Percentiles rank a stretch among this genome's conserved stretches.
Conservation (phyloP, 2,797 vertebrate genomes). For the Sphenopsis melanotis region DNA sequence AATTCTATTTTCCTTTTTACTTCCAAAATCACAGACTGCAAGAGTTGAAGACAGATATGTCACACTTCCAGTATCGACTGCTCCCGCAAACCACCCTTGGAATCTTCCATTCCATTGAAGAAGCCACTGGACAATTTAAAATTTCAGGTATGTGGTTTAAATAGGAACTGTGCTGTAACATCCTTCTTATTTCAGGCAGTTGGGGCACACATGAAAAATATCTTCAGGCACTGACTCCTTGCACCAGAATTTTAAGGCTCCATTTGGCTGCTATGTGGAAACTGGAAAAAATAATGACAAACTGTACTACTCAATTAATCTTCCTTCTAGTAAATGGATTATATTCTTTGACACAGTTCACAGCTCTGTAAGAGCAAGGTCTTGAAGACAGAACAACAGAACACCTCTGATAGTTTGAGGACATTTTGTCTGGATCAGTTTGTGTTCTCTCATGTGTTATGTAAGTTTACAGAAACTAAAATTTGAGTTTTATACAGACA, state of each 20-base stretch:
- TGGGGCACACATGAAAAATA: neutral
- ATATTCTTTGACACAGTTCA: constrained; percentile 40
- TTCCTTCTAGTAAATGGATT: neutral
- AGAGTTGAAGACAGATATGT: neutral
- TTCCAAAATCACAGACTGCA: neutral
- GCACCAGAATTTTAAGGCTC: neutral
- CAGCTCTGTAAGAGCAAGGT: neutral
- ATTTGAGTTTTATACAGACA: neutral
- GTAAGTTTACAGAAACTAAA: neutral
- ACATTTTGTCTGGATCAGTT: neutral
- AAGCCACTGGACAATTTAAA: neutral
- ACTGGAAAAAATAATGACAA: constrained; percentile 3
- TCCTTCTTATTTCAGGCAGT: neutral
- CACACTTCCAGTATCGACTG: rapidly evolving
- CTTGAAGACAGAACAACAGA: constrained; percentile 26
- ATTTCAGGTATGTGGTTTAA: neutral
- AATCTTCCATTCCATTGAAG: neutral
- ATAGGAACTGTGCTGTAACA: neutral
- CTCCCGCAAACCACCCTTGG: neutral
- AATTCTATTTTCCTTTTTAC: neutral
- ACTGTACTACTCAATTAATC: constrained; percentile 30
- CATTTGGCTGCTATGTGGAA: neutral
- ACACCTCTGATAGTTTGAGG: neutral
- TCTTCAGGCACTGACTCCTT: neutral
- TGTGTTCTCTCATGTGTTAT: neutral